A percentile compares a stretch with the other conserved stretches of the same genome.
Evolutionary conservation across 2,888 invertebrate species (phyloP).

Genomic region (Caenorhabditis sinica): DNA sequence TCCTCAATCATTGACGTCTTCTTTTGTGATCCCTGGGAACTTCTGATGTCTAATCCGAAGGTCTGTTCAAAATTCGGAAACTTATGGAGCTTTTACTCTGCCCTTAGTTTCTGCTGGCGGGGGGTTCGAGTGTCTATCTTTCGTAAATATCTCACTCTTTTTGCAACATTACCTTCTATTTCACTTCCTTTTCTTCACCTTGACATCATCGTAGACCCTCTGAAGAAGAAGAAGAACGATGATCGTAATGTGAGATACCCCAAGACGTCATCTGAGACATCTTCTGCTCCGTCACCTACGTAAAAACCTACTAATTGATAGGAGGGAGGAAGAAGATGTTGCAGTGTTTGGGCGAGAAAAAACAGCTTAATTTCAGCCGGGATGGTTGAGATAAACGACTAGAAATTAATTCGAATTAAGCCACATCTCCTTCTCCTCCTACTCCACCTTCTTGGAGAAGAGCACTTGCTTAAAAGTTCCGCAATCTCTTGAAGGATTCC

Average conservation of each 20-base stretch:
- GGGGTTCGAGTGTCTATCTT: neutral
- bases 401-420: slow-evolving; percentile 59
- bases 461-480: slow-evolving; percentile 26
- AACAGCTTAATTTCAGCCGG: neutral
- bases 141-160: neutral
- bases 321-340: neutral
- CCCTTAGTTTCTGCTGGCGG: neutral
- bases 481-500: neutral
- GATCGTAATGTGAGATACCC: slow-evolving; percentile 43
- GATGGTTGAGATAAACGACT: slow-evolving; percentile 42
- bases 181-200: slow-evolving; percentile 30
- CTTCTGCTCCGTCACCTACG: neutral
- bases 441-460: slow-evolving; percentile 7
- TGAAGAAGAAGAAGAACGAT: slow-evolving; percentile 17
- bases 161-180: neutral
- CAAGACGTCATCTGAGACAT: slow-evolving; percentile 41
- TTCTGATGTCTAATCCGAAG: slow-evolving; percentile 2
- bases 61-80: neutral
- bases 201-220: slow-evolving; percentile 44
- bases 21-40: neutral
- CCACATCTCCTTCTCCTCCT: slow-evolving; percentile 45
- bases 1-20: slow-evolving; percentile 16
- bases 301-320: slow-evolving; percentile 26
- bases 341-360: neutral
- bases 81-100: neutral